Evolutionary conservation across 2,888 invertebrate genomes (phyloP).

Genomic region (Tachystola acroxantha): DNA sequence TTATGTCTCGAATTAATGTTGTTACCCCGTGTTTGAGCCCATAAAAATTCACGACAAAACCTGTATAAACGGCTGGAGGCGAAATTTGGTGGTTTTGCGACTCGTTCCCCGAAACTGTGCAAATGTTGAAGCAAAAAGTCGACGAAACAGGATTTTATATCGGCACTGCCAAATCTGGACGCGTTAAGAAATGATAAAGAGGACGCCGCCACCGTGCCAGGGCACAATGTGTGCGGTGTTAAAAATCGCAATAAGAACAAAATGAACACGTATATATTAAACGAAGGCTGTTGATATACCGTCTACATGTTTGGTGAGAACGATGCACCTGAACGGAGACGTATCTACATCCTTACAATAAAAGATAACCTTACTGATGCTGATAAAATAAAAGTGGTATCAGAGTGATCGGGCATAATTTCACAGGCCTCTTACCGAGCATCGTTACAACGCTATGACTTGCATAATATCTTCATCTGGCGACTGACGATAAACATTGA

Average conservation of each 20-base stretch:
- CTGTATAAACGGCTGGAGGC: constrained; percentile 71
- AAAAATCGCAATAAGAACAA: constrained; percentile 38
- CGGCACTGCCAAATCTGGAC: constrained; percentile 73
- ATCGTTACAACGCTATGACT: constrained; percentile 34
- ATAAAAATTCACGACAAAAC: constrained; percentile 74
- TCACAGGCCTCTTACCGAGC: constrained; percentile 10
- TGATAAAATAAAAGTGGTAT: constrained; percentile 19
- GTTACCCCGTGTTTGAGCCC: constrained; percentile 50
- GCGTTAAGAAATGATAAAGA: constrained; percentile 75
- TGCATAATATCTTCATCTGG: constrained; percentile 36
- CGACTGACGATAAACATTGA: constrained; percentile 20
- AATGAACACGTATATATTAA: constrained; percentile 29
- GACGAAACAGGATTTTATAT: constrained; percentile 72
- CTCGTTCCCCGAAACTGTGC: constrained; percentile 71
- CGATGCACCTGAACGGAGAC: constrained; percentile 7
- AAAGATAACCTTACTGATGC: constrained; percentile 18
- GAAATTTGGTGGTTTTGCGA: constrained; percentile 62
- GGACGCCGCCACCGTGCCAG: constrained; percentile 50
- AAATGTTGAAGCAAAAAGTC: constrained; percentile 70
- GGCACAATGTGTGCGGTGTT: constrained; percentile 34
- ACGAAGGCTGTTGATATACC: constrained; percentile 16
- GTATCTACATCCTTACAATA: constrained; percentile 17
- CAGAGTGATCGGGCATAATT: constrained; percentile 29
- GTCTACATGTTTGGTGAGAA: constrained; percentile 16
- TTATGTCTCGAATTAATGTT: constrained; percentile 51